A percentile compares a stretch with the other conserved stretches of the same genome.
Conservation (phyloP, 2,888 invertebrate species). For the Nomada fucata region DNA sequence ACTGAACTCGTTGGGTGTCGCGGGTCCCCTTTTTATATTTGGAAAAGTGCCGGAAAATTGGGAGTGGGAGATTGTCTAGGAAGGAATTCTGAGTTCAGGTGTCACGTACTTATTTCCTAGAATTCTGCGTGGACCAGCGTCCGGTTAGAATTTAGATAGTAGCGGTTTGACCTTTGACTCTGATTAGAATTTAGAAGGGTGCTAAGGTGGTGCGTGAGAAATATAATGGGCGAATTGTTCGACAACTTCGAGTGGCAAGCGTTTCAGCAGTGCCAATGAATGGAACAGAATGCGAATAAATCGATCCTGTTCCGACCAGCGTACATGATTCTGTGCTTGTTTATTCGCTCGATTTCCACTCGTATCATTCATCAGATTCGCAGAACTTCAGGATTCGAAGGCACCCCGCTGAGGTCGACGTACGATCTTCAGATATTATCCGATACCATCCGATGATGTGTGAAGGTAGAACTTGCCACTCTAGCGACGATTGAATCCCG, state of each 20-base stretch:
- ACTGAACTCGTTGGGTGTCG: no score
- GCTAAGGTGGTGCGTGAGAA: no score
- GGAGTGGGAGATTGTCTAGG: no score
- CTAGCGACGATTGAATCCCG: constrained; percentile 31
- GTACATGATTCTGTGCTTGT: constrained; percentile 42
- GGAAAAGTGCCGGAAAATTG: no score
- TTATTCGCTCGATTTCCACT: constrained; percentile 42
- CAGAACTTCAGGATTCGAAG: constrained; percentile 45
- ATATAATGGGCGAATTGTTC: no score
- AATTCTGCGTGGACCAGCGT: no score
- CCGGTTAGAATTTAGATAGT: no score
- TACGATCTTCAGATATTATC: constrained; percentile 42
- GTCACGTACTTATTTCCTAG: no score
- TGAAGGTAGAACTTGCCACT: constrained; percentile 37
- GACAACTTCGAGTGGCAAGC: constrained; percentile 2
- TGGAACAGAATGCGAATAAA: constrained; percentile 37
- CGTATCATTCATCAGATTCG: constrained; percentile 55
- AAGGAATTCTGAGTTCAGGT: no score
- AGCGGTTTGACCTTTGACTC: no score
- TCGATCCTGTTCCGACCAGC: constrained; percentile 18
- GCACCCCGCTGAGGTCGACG: constrained; percentile 48
- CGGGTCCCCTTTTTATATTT: no score
- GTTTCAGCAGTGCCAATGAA: constrained; percentile 9
- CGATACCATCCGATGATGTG: constrained; percentile 32
- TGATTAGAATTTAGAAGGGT: no score